Percentiles rank a stretch among this genome's conserved stretches.
These are phyloP conservation scores for Fistularia commersonii DNA, from an alignment of 2,797 vertebrate genomes.

Conservation along the genomic window DNA sequence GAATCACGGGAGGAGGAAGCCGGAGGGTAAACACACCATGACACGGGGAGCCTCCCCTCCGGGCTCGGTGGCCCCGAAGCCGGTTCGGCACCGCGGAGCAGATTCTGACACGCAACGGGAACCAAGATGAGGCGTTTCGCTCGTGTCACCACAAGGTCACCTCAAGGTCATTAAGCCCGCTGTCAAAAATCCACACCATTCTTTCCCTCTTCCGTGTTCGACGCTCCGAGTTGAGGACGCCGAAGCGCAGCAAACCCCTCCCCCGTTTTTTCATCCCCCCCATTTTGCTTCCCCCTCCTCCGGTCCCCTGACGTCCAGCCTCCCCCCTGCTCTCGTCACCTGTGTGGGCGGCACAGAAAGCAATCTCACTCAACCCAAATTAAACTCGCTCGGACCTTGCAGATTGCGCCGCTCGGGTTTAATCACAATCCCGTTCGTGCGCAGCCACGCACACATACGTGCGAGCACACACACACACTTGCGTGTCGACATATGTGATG, in stretches of 20 bases:
- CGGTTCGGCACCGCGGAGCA: too few species aligned
- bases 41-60: too few species aligned
- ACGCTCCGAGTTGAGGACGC: neutral
- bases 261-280: constrained; percentile 11
- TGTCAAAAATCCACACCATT: too few species aligned
- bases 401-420: constrained; percentile 45
- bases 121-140: too few species aligned
- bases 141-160: too few species aligned
- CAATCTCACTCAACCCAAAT: constrained; percentile 69
- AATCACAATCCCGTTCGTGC: constrained; percentile 28
- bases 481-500: constrained; percentile 5
- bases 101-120: too few species aligned
- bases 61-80: too few species aligned
- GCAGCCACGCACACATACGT: constrained; percentile 13
- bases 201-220: neutral
- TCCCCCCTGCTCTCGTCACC: constrained; percentile 38
- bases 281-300: constrained; percentile 14
- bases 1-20: too few species aligned
- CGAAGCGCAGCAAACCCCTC: neutral
- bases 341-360: constrained; percentile 67
- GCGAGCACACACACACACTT: constrained; percentile 8
- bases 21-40: too few species aligned
- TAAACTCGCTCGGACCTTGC: constrained; percentile 60
- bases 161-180: too few species aligned
- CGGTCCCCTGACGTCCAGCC: constrained; percentile 23